phyloP scores from a whole-genome alignment of 2,888 invertebrate species.

The Pecten maximus region DNA sequence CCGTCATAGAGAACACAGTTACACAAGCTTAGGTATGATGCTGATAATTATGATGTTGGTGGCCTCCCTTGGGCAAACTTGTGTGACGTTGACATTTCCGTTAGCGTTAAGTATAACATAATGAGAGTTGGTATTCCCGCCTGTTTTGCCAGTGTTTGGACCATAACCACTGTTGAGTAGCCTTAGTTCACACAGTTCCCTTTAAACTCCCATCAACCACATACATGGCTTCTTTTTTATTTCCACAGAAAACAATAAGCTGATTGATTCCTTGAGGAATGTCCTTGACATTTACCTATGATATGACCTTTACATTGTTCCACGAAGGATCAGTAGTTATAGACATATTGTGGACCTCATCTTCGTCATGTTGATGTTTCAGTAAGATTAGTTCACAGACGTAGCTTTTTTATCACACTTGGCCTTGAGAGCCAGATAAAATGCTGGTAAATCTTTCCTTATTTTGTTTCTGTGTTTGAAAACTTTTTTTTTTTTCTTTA shows the following conservation, averaged over 20 bases:
- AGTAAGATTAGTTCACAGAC: too few species aligned
- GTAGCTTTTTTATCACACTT: too few species aligned
- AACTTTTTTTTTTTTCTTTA: too few species aligned
- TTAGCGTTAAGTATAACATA: background rate
- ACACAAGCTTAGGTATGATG: too few species aligned
- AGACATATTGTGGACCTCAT: too few species aligned
- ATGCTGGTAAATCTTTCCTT: too few species aligned
- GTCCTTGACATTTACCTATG: background rate
- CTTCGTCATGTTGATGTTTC: too few species aligned
- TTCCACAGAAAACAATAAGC: background rate
- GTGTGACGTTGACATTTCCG: background rate
- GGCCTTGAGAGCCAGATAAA: too few species aligned
- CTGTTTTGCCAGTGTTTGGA: background rate
- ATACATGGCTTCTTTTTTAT: background rate
- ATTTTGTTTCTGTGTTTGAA: too few species aligned
- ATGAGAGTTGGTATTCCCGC: background rate
- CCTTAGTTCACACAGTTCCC: background rate
- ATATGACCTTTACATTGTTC: slow-evolving; percentile 7
- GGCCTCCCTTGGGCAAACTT: background rate
- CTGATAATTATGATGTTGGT: background rate
- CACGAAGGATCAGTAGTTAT: too few species aligned
- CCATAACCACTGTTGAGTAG: background rate
- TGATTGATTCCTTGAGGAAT: background rate
- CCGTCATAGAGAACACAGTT: too few species aligned
- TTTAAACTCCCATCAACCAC: background rate